A percentile compares a stretch with the other conserved stretches of the same genome.
These are phyloP conservation scores for Aphis craccivora DNA, from an alignment of 1,140 invertebrate species.

Conservation along the genomic window DNA sequence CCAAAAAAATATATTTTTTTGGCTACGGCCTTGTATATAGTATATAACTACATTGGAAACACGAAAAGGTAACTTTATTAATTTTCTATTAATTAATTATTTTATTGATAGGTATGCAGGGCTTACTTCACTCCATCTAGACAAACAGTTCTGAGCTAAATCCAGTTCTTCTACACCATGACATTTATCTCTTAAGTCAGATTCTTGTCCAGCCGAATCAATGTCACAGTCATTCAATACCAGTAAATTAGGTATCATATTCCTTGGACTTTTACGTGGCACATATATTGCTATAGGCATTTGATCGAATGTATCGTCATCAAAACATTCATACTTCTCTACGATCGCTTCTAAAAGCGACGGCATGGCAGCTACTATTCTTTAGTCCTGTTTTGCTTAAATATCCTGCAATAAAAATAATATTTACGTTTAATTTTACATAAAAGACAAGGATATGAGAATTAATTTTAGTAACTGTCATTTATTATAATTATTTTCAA, in stretches of 20 bases:
- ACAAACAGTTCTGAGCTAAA: conserved; percentile 87
- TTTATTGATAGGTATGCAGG: background rate
- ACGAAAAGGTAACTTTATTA: too few relatives aligned
- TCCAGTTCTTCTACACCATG: conserved; percentile 87
- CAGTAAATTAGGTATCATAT: conserved; percentile 80
- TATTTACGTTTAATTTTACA: background rate
- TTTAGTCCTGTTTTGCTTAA: background rate
- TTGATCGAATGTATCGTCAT: conserved; percentile 63
- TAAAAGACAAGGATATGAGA: background rate
- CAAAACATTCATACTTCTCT: conserved; percentile 79
- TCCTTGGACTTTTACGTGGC: conserved; percentile 79
- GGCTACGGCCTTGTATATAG: too few relatives aligned
- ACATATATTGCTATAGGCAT: conserved; percentile 81
- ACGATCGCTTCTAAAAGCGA: conserved; percentile 84
- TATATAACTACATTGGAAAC: background rate
- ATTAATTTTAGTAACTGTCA: background rate
- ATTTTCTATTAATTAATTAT: too few relatives aligned
- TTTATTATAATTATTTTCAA: background rate
- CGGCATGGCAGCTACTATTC: conserved; percentile 69
- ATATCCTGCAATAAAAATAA: conserved; percentile 3
- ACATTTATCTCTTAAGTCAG: conserved; percentile 80
- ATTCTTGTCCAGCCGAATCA: conserved; percentile 81
- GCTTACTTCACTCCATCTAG: conserved; percentile 81
- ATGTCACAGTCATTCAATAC: conserved; percentile 91
- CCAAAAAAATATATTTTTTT: too few relatives aligned